Conservation (phyloP, 2,113 vertebrate genomes). For the Notiomystis cincta region DNA sequence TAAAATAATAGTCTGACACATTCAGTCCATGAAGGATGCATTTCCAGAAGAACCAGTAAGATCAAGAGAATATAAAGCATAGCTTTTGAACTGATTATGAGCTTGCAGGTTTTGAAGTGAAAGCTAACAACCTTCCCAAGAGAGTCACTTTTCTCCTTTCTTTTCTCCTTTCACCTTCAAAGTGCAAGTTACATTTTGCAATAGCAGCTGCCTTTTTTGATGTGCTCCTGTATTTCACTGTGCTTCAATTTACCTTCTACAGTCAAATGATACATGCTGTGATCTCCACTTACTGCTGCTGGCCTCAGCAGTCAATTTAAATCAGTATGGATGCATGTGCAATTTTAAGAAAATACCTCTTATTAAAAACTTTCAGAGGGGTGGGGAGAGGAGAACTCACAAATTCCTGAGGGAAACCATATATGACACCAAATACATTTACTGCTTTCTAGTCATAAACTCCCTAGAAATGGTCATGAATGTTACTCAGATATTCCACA, state of each 20-base stretch:
- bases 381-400: neutral
- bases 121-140: neutral
- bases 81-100: neutral
- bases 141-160: neutral
- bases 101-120: neutral
- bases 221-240: neutral
- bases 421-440: neutral
- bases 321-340: fast-evolving
- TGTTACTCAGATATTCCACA: neutral
- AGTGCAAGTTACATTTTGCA: neutral
- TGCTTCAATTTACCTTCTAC: neutral
- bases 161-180: neutral
- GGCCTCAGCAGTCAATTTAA: neutral
- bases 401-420: neutral
- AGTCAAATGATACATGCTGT: neutral
- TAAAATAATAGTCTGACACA: neutral
- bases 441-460: neutral
- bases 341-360: neutral
- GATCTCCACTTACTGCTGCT: neutral
- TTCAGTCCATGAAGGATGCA: neutral
- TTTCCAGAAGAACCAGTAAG: neutral
- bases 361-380: neutral
- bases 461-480: neutral
- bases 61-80: neutral
- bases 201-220: neutral